Conservation (phyloP, 2,888 invertebrate genomes). For the Rhingia rostrata region DNA sequence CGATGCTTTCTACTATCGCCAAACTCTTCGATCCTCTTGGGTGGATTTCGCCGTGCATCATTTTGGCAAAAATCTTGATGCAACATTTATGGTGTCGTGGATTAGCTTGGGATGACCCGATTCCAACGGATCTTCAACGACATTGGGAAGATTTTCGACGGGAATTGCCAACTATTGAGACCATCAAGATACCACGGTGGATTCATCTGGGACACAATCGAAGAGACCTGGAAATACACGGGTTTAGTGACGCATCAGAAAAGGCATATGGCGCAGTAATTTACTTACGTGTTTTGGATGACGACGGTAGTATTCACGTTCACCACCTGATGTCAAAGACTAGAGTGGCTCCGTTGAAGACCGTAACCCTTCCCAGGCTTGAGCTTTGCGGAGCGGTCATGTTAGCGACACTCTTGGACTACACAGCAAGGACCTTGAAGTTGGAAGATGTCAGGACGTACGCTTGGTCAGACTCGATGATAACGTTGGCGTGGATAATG, state of each 20-base stretch:
- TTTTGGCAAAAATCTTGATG: slow-evolving; percentile 26
- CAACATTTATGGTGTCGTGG: slow-evolving; percentile 21
- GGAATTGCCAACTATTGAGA: slow-evolving; percentile 13
- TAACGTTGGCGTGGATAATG: slow-evolving; percentile 63
- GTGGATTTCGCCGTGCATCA: slow-evolving; percentile 16
- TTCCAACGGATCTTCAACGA: slow-evolving; percentile 2
- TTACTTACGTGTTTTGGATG: slow-evolving; percentile 11
- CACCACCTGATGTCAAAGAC: slow-evolving; percentile 52
- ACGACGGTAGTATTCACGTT: neutral
- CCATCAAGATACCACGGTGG: slow-evolving; percentile 5
- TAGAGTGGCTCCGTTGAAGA: slow-evolving; percentile 62
- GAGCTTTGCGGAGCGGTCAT: slow-evolving; percentile 61
- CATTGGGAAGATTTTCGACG: slow-evolving; percentile 2
- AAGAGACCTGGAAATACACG: no score
- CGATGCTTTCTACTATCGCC: slow-evolving; percentile 18
- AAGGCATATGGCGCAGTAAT: slow-evolving; percentile 11
- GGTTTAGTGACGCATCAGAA: neutral
- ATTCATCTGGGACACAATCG: neutral
- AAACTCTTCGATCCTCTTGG: slow-evolving; percentile 29
- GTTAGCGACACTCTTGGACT: slow-evolving; percentile 38
- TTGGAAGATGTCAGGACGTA: slow-evolving; percentile 15
- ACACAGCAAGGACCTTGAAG: neutral
- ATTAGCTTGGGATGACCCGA: slow-evolving; percentile 19
- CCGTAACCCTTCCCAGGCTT: slow-evolving; percentile 58
- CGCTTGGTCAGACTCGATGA: slow-evolving; percentile 66